Evolutionary conservation across 1,140 invertebrate genomes (phyloP).

Genomic region (Drosophila equinoxialis): DNA sequence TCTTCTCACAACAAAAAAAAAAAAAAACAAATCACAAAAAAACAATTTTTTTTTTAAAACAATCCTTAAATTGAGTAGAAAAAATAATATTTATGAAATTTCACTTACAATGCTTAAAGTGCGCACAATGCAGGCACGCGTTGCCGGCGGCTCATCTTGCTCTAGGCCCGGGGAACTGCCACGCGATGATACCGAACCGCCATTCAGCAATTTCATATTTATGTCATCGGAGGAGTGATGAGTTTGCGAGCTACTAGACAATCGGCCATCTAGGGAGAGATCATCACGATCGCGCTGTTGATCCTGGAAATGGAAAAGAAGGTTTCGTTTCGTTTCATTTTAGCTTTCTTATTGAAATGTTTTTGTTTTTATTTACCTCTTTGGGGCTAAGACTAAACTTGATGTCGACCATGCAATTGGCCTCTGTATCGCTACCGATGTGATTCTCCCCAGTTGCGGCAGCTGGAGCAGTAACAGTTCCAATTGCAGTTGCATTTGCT

Average conservation of each 20-base stretch:
- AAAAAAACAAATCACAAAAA: too few relatives aligned
- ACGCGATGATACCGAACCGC: constrained; percentile 77
- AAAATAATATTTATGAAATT: not conserved
- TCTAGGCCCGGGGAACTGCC: constrained; percentile 77
- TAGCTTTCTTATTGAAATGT: not conserved
- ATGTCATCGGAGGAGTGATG: constrained; percentile 77
- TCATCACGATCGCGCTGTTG: constrained; percentile 70
- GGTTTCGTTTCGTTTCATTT: not conserved
- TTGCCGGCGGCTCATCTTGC: constrained; percentile 64
- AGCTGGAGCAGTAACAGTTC: not conserved
- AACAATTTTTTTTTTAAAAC: too few relatives aligned
- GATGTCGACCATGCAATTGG: constrained; percentile 71
- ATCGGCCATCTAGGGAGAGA: constrained; percentile 68
- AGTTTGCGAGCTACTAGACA: constrained; percentile 70
- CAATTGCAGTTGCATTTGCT: not conserved
- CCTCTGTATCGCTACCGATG: constrained; percentile 63
- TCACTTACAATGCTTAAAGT: constrained; percentile 85
- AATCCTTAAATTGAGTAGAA: too few relatives aligned
- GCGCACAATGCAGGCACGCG: constrained; percentile 84
- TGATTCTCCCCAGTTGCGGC: constrained; percentile 29
- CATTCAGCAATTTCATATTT: constrained; percentile 70
- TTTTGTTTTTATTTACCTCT: constrained; percentile 52
- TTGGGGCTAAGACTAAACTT: constrained; percentile 73
- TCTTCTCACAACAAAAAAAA: too few relatives aligned
- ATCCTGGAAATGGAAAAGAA: constrained; percentile 54